Percentiles rank a stretch among this genome's conserved stretches.
Conservation (phyloP, 1,140 invertebrate genomes). For the Zeugodacus cucurbitae region DNA sequence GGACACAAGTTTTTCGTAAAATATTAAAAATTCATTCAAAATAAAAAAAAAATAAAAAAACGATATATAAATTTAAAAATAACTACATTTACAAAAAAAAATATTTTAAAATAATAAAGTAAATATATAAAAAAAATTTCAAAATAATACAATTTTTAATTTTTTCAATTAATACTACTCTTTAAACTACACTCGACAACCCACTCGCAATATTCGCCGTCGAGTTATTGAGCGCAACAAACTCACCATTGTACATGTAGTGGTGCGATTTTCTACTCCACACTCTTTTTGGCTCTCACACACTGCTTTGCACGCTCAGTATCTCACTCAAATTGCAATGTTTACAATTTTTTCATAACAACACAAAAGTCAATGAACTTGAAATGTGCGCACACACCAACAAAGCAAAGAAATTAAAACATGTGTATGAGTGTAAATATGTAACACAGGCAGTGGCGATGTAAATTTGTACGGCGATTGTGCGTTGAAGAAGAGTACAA, state of each 20-base stretch:
- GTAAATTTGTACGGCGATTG: background rate
- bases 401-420: background rate
- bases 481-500: no score
- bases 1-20: no score
- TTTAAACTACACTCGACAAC: background rate
- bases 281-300: background rate
- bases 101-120: no score
- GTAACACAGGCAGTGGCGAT: background rate
- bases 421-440: background rate
- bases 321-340: background rate
- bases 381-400: slow-evolving; percentile 15
- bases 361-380: slow-evolving; percentile 32
- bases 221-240: background rate
- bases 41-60: no score
- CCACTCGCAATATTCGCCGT: background rate
- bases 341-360: slow-evolving; percentile 39
- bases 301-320: background rate
- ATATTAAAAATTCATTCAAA: no score
- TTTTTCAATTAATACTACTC: background rate
- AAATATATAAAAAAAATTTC: no score
- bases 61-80: no score
- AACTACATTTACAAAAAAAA: no score
- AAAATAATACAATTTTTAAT: no score
- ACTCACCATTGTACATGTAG: background rate
- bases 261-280: background rate